Evolutionary conservation across 2,888 invertebrate species (phyloP).

Genomic region (Aphodius sticticus): DNA sequence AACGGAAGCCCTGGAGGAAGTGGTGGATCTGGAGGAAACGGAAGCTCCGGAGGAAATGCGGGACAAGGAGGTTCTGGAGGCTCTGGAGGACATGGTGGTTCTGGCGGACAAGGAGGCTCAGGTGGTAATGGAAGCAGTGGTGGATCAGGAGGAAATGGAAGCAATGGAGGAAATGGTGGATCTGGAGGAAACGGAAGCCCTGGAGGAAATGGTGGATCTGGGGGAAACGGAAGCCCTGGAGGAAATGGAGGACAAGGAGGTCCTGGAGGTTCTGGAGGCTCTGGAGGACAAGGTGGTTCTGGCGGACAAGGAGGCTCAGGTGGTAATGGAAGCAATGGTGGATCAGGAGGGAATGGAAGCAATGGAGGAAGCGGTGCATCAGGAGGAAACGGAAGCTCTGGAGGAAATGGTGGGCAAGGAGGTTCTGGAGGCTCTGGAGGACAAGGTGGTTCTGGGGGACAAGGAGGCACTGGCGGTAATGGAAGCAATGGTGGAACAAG

Average conservation of each 20-base stretch:
- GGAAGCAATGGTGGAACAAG: background rate
- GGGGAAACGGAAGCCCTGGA: slow-evolving; percentile 8
- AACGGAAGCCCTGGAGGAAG: slow-evolving; percentile 36
- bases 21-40: slow-evolving; percentile 34
- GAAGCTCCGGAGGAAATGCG: slow-evolving; percentile 15
- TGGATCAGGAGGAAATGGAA: slow-evolving; percentile 22
- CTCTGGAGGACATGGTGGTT: slow-evolving; percentile 46
- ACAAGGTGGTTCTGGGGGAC: slow-evolving; percentile 24
- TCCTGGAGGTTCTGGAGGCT: background rate
- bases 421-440: slow-evolving; percentile 29
- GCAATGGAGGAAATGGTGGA: slow-evolving; percentile 31
- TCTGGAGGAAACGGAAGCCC: slow-evolving; percentile 64
- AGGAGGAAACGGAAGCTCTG: slow-evolving; percentile 18
- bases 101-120: slow-evolving; percentile 21
- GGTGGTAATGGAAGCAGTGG: slow-evolving; percentile 30
- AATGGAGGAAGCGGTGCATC: slow-evolving; percentile 4
- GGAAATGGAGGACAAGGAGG: slow-evolving; percentile 23
- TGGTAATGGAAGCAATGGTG: slow-evolving; percentile 25
- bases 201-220: slow-evolving; percentile 55
- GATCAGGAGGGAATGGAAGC: background rate
- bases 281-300: slow-evolving; percentile 19
- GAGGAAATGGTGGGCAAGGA: slow-evolving; percentile 22
- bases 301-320: slow-evolving; percentile 27
- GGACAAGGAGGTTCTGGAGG: slow-evolving; percentile 8
- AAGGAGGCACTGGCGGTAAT: slow-evolving; percentile 29